phyloP scores from a whole-genome alignment of 1,140 invertebrate genomes.

The Dermatophagoides farinae region DNA sequence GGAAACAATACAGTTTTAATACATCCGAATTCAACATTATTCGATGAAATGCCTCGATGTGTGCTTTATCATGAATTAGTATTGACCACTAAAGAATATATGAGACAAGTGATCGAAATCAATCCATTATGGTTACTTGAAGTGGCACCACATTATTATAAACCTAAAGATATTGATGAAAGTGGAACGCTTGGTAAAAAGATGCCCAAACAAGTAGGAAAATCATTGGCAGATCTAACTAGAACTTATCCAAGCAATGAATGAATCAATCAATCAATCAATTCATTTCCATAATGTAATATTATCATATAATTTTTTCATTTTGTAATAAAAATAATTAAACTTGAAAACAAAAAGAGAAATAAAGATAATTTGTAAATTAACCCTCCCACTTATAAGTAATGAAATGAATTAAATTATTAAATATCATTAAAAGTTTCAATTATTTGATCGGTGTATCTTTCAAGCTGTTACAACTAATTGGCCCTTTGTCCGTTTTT shows the following conservation, averaged over 20 bases:
- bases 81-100: slow-evolving; percentile 98
- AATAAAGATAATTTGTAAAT: too few species aligned
- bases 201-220: slow-evolving; percentile 15
- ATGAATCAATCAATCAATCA: too few species aligned
- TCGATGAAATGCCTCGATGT: slow-evolving; percentile 80
- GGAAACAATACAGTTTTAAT: slow-evolving; percentile 98
- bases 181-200: slow-evolving; percentile 10
- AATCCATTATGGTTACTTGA: slow-evolving; percentile 99
- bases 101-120: slow-evolving; percentile 95
- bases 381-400: too few species aligned
- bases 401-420: too few species aligned
- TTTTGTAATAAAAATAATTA: too few species aligned
- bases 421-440: background rate
- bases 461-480: slow-evolving; percentile 45
- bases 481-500: slow-evolving; percentile 41
- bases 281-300: too few species aligned
- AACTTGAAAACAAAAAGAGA: too few species aligned
- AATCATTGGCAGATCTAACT: slow-evolving; percentile 8
- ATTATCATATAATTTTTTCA: too few species aligned
- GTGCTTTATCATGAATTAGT: slow-evolving; percentile 97
- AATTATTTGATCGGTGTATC: slow-evolving; percentile 51
- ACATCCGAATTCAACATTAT: slow-evolving; percentile 91
- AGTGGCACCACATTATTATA: slow-evolving; percentile 97
- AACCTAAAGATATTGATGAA: slow-evolving; percentile 30
- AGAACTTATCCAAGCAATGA: background rate